Evolutionary conservation across 2,797 vertebrate species (phyloP), one percentile per base, ranked within the genome.

Genomic region (Silurus aristotelis): DNA sequence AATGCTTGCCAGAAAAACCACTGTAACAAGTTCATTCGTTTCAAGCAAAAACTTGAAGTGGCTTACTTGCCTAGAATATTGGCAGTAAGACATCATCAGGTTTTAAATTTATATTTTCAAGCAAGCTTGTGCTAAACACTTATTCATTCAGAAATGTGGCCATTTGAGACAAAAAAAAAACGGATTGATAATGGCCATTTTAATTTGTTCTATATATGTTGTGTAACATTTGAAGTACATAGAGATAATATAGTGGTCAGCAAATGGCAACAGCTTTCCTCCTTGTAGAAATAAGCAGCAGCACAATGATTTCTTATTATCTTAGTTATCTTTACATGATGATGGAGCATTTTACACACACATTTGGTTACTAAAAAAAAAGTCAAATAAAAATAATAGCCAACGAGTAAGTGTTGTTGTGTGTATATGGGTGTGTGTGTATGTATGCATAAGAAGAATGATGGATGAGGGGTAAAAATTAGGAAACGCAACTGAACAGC

Each of bases 401-500:
- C 43, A 19, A 77, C 25, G 31, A 6, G 55, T 31, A 60, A 19
- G 15, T 10, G 20, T 31, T 9, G 8, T 27, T 6, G 6, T 76
- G 3, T 19, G 55, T 13, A 2, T 68, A 31, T 60, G 56, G 61
- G 76, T 78, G 5, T 78, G 10, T 60, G 17, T 38, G 56, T n/a
- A n/a, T 43, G 27, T 78, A 8, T 58, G 14, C 10, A 17, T 76
- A 55, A n/a, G n/a, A 25, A 55, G 0, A 15, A 52, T 25, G 48
- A 55, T 22, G 43, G 27, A 78, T 60, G 58, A 79, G 6, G 31
- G n/a, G 19, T 38, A 92, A 93, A 91, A 95, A 95, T 94, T 93
- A 95, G 94, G 93, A 93, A 95, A 75, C 66, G 77, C 82, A 73
- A 76, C 82, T 66, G 64, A 75, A 83, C 70, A 83, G 72, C 78